Evolutionary conservation across 2,797 vertebrate genomes (phyloP), one percentile per base, ranked within the genome.

Genomic region (Semotilus atromaculatus): DNA sequence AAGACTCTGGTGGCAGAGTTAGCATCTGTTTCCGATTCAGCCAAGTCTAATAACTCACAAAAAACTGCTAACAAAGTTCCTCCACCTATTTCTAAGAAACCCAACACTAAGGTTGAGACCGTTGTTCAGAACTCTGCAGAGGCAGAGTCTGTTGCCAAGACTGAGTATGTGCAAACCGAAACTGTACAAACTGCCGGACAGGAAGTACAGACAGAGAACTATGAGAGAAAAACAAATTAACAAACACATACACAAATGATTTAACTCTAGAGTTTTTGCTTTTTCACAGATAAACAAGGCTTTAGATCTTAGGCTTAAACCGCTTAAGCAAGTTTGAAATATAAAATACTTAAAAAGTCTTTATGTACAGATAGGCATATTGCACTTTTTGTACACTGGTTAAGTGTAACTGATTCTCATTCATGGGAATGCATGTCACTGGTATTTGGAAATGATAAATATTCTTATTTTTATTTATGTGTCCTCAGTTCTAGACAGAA

Each of bases 61-160:
- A 94, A 93, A 81, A 96, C 94, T 81, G 91, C 89, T 1, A 68
- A 89, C 67, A 99, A 97, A 93, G 92, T 97, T 34, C 97, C 97
- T 5, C 98, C 98, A 18, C 97, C 97, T 0, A 96, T 99, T 40
- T 97, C 98, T 90, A 98, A 94, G 89, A 99, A 99, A 92, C 98
- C 95, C 7, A 93, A 89, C 89, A 3, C 90, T 0, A 94, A 91
- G 31, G 31, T 31, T 31, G 31, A 31, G 31, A 31, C 31, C 31
- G 31, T 31, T 31, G 31, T 31, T 31, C 31, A 31, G 31, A 31
- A 31, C 31, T 31, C 31, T 31, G 31, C 31, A 31, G 31, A 31
- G 31, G 31, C 31, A 31, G 88, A 90, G 45, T 70, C 0, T 86
- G 92, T 88, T 70, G 58, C 10, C 48, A 84, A 89, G 0, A 89